Percentiles rank a stretch among this genome's conserved stretches.
Evolutionary conservation across 1,140 invertebrate species (phyloP).

Genomic region (Solenopsis fugax): DNA sequence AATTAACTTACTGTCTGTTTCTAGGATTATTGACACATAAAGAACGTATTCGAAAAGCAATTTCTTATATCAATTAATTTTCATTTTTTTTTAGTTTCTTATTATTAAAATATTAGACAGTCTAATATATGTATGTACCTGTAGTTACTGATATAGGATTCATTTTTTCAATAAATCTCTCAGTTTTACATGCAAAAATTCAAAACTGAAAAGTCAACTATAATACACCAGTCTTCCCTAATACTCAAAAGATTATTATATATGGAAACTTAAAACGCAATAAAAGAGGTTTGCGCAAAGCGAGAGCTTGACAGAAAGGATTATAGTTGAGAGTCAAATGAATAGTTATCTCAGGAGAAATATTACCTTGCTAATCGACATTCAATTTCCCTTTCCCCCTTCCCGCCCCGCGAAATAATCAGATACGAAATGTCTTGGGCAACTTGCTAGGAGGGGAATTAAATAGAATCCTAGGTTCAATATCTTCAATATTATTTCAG

Average conservation of each 20-base stretch:
- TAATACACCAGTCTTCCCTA: too few relatives aligned
- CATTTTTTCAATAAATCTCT: too few relatives aligned
- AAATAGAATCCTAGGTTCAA: constrained; percentile 66
- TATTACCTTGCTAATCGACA: constrained; percentile 41
- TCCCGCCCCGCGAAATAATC: background rate
- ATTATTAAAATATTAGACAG: too few relatives aligned
- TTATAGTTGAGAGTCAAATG: constrained; percentile 3
- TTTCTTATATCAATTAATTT: too few relatives aligned
- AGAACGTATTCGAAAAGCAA: too few relatives aligned
- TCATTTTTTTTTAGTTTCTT: too few relatives aligned
- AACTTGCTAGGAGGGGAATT: constrained; percentile 67
- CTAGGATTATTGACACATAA: too few relatives aligned
- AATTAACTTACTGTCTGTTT: too few relatives aligned
- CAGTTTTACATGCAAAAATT: too few relatives aligned
- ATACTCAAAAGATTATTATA: background rate
- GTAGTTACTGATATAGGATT: too few relatives aligned
- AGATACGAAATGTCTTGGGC: constrained; percentile 66
- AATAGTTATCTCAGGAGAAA: constrained; percentile 26
- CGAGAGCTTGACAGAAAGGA: background rate
- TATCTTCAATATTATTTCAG: constrained; percentile 45
- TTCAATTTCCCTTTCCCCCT: constrained; percentile 6
- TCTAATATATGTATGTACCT: too few relatives aligned
- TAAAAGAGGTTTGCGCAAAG: background rate
- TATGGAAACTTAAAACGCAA: background rate
- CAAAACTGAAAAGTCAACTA: too few relatives aligned